These are phyloP conservation scores for Miltochrista miniata DNA, from an alignment of 2,888 invertebrate genomes.

Conservation along the genomic window DNA sequence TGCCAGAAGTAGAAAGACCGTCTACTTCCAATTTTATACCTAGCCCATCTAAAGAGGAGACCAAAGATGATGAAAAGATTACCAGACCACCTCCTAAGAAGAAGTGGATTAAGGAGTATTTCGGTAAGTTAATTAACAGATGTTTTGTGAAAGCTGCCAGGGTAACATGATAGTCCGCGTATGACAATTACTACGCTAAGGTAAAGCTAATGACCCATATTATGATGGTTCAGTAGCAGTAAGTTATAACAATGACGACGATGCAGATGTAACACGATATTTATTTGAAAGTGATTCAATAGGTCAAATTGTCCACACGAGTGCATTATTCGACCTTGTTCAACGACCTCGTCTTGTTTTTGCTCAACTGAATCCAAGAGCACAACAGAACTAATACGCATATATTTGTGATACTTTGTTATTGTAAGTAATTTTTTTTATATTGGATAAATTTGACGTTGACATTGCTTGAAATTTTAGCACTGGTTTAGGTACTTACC, in stretches of 20 bases:
- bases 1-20: constrained; percentile 48
- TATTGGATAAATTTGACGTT: not conserved
- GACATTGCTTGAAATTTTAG: too few relatives aligned
- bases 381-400: constrained; percentile 38
- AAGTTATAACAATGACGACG: not conserved
- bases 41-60: constrained; percentile 52
- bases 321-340: constrained; percentile 48
- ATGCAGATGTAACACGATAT: constrained; percentile 8
- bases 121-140: constrained; percentile 72
- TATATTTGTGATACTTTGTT: constrained; percentile 29
- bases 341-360: constrained; percentile 61
- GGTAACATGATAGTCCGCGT: not conserved
- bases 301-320: constrained; percentile 38
- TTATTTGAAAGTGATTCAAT: constrained; percentile 31
- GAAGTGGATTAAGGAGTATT: constrained; percentile 88
- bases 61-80: constrained; percentile 52
- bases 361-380: constrained; percentile 52
- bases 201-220: not conserved
- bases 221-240: not conserved
- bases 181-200: not conserved
- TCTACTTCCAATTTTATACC: constrained; percentile 48
- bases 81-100: constrained; percentile 86
- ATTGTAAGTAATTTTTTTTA: constrained; percentile 7
- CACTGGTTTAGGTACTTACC: too few relatives aligned
- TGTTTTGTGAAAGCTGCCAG: not conserved